Base-by-base conservation (phyloP, 1,140 invertebrate species). In the Protaetia brevitarsis region DNA sequence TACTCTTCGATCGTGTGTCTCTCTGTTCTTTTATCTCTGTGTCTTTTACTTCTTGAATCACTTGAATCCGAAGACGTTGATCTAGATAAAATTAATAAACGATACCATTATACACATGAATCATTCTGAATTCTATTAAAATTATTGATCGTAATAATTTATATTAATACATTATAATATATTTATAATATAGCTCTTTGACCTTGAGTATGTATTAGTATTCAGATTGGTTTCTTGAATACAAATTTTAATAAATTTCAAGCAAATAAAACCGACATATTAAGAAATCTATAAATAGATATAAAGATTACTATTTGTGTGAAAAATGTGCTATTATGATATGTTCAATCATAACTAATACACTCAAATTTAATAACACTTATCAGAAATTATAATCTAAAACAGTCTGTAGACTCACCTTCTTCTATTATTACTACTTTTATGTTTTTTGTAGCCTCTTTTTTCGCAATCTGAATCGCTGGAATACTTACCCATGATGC, bases 401-500 rank as follows among this genome's bases (percentile, higher is more conserved):
- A 65, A 65, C 19, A 23, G 19, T 51, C 41, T 41, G 59, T 61
- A 26, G n/a, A 27, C 69, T 74, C 71, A 76, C 74, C 74, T 76
- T 60, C 41, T 16, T 51, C 64, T 70, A 51, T 65, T 67, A 66
- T 59, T 70, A 69, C 64, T 73, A 71, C 67, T 69, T 65, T 72
- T 72, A 67, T 70, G 68, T 62, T 65, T 69, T 73, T 72, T 76
- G 67, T 62, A 69, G 27, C 66, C 27, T 30, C 67, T 60, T 67
- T 71, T 76, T 67, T 76, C 72, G 66, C 61, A 71, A 64, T 75
- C 74, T 61, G 75, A 75, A 69, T 75, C 74, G 59, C 73, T 76
- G 7, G 75, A 76, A 72, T 75, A 76, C 69, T 75, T 76, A 72
- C 74, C 73, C 75, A 76, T 76, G 34, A 29, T 31, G 29, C 57